Evolutionary conservation across 1,140 invertebrate genomes (phyloP), one percentile per base, ranked within the genome.

Genomic region (Drosophila bocqueti): DNA sequence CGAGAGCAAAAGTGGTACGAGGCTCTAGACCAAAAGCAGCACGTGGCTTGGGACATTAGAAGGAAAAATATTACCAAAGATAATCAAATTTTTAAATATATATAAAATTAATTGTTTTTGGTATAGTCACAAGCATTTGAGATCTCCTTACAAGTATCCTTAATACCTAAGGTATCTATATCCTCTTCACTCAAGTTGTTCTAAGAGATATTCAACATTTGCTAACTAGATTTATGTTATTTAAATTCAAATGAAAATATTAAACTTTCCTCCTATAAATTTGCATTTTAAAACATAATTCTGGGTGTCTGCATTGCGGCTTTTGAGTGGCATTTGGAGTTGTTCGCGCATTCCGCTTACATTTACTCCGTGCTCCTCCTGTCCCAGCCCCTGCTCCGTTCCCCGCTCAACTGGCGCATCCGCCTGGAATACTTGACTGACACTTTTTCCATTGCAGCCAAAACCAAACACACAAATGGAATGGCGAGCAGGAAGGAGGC

Each of bases 341-440:
- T n/a, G 46, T 68, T 36, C 49, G 49, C 38, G 43, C 15, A 49
- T 68, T 66, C 36, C 67, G 36, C 45, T 38, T 29, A 50, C 64
- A 77, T 67, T 68, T 68, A 67, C 59, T 29, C 66, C 43, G 21
- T 5, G 38, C 54, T 38, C 52, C 54, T 38, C 52, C 43, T 21
- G 34, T 38, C 52, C 50, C 29, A 31, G 26, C 5, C n/a, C 29
- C 29, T 13, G n/a, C 34, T 15, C n/a, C 40, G 16, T 4, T 16
- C 26, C 16, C 26, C 55, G 29, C 45, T n/a, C 46, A 72, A 79
- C 77, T 69, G 63, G 63, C 61, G 76, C 76, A 81, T 67, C 72
- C 58, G 63, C 54, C 60, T 59, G 78, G 50, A 65, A 83, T 74
- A 68, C 65, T 87, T 63, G 64, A 74, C 62, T 90, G 85, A 91